phyloP scores from a whole-genome alignment of 2,888 invertebrate species.

The Cryptocephalus primarius region DNA sequence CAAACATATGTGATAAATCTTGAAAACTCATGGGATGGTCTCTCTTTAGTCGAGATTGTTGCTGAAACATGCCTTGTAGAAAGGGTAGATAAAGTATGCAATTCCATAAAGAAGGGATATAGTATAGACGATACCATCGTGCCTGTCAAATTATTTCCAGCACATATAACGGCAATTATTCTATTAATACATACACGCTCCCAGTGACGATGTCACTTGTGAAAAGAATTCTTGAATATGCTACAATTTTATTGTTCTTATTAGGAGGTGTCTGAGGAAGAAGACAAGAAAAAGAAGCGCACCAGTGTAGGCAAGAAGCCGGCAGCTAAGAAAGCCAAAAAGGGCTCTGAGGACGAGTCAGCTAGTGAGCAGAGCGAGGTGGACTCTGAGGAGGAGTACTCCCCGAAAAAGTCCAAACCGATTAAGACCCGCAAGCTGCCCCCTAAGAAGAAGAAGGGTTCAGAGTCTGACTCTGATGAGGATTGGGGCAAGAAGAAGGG shows the following conservation, averaged over 20 bases:
- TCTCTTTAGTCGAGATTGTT: too few relatives aligned
- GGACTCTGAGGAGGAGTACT: constrained; percentile 49
- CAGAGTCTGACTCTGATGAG: constrained; percentile 57
- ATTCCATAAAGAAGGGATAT: too few relatives aligned
- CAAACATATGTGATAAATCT: too few relatives aligned
- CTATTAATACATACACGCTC: too few relatives aligned
- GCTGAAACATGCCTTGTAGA: too few relatives aligned
- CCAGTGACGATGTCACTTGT: too few relatives aligned
- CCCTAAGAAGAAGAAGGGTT: constrained; percentile 54
- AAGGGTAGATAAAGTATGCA: too few relatives aligned
- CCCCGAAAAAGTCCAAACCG: constrained; percentile 44
- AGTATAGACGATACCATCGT: too few relatives aligned
- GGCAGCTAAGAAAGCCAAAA: constrained; percentile 40
- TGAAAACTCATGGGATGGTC: too few relatives aligned
- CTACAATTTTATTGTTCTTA: constrained; percentile 8
- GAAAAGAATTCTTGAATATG: too few relatives aligned
- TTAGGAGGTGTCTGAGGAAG: constrained; percentile 35
- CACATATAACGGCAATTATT: too few relatives aligned
- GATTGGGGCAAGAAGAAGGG: constrained; percentile 54
- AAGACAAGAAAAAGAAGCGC: constrained; percentile 48
- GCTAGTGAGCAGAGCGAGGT: constrained; percentile 40
- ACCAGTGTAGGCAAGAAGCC: constrained; percentile 41
- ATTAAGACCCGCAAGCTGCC: constrained; percentile 43
- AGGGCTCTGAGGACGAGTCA: constrained; percentile 41
- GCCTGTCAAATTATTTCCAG: too few relatives aligned